Conservation (phyloP, 2,113 vertebrate genomes). For the Centrocercus urophasianus region DNA sequence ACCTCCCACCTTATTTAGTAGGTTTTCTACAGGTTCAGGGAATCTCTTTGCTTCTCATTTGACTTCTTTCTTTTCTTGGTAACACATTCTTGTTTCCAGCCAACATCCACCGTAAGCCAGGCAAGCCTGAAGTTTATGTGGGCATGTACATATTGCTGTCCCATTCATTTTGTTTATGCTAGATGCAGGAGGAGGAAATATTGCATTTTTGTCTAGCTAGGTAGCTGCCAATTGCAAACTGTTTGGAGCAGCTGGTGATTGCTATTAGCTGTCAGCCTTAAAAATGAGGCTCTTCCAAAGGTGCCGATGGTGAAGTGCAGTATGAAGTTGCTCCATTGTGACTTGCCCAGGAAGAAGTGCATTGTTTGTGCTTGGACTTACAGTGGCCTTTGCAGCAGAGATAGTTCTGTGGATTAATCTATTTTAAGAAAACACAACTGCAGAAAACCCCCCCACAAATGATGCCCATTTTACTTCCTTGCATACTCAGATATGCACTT, state of each 20-base stretch:
- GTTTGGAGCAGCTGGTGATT: neutral
- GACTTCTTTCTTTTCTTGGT: neutral
- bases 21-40: neutral
- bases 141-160: neutral
- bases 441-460: accelerated
- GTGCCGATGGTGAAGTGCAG: neutral
- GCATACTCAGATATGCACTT: neutral
- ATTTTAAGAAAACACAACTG: neutral
- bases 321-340: neutral
- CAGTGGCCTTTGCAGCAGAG: neutral
- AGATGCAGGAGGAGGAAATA: neutral
- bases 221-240: neutral
- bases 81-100: neutral
- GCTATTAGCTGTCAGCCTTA: neutral
- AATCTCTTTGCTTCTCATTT: neutral
- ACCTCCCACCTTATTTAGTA: neutral
- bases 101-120: neutral
- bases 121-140: neutral
- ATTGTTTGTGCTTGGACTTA: neutral
- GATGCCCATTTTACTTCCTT: neutral
- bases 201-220: neutral
- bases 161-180: neutral
- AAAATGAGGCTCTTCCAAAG: neutral
- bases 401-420: neutral
- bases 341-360: neutral